Evolutionary conservation across 2,797 vertebrate genomes (phyloP), one percentile per base, ranked within the genome.

Genomic region (Peromyscus melanophrys): DNA sequence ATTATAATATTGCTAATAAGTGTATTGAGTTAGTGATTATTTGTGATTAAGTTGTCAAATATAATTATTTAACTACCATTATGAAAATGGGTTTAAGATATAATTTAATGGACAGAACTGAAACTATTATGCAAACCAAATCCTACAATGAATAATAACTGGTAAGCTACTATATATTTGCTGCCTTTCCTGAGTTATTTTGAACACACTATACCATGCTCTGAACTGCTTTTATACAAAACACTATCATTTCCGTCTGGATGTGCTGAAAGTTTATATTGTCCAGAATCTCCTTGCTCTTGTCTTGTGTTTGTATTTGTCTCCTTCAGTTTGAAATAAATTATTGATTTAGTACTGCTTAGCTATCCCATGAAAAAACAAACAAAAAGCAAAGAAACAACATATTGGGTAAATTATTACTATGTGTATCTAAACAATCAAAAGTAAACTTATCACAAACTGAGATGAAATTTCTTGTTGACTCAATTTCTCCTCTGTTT

Each of bases 351-450:
- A 10, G 1, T 34, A 43, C 3, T 59, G 3, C 31, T 6, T 52
- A 59, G 7, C 13, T 7, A 59, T 14, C 1, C 37, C 17, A 84
- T 84, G 6, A 59, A 84, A 75, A 90, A 61, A 49, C 61, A 49
- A 0, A 10, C 6, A 63, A 31, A 17, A 6, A 0, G 5, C 3
- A 31, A 43, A 63, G 0, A 67, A 63, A 43, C 2, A 46, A 46
- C 4, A 13, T 46, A 12, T 1, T 43, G 4, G 49, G 29, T 31
- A 85, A 25, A 52, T 6, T n/a, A 46, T 67, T n/a, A 14, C 19
- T 34, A 49, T 85, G 19, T 46, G 16, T 46, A 31, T n/a, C 43
- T 69, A 69, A 65, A 31, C 19, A 67, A 86, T 25, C 5, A 65
- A 69, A 34, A 14, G 83, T 4, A 49, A 14, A 49, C 29, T 49